phyloP scores from a whole-genome alignment of 2,797 vertebrate genomes.

The Harpagifer antarcticus region DNA sequence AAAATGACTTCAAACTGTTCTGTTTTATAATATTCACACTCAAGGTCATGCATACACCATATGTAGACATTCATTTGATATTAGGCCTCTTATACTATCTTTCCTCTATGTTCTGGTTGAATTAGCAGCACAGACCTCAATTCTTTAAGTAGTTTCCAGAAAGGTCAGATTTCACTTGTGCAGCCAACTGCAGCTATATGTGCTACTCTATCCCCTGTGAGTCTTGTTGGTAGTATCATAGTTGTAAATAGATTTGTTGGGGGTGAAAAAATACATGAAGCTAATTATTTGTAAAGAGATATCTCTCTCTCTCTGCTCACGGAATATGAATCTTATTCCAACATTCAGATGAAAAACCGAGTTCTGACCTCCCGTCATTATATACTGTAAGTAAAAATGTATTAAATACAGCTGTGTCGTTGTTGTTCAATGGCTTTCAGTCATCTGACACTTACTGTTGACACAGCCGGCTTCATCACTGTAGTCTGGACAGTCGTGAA shows the following conservation, averaged over 20 bases:
- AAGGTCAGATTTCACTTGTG: conserved; percentile 23
- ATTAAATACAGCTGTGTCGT: too few species aligned
- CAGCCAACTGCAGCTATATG: conserved; percentile 53
- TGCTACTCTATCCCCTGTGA: conserved; percentile 26
- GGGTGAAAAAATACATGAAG: conserved; percentile 5
- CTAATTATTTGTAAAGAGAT: not conserved
- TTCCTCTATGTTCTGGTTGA: conserved; percentile 8
- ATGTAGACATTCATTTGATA: not conserved
- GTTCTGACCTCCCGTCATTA: too few species aligned
- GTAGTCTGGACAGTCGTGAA: conserved; percentile 92
- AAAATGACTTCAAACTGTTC: conserved; percentile 7
- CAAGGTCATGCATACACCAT: not conserved
- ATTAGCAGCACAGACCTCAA: conserved; percentile 4
- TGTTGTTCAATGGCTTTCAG: not conserved
- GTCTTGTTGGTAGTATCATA: conserved; percentile 20
- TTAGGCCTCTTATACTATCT: not conserved
- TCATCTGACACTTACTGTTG: conserved; percentile 81
- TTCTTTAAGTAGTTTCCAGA: conserved; percentile 41
- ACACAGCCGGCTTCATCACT: conserved; percentile 95
- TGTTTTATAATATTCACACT: not conserved
- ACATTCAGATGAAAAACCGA: not conserved
- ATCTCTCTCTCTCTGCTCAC: not conserved
- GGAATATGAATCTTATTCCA: not conserved
- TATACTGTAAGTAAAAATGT: too few species aligned
- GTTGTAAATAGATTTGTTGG: conserved; percentile 25